A percentile compares a stretch with the other conserved stretches of the same genome.
phyloP scores from a whole-genome alignment of 1,140 invertebrate genomes.

The Belonocnema kinseyi region DNA sequence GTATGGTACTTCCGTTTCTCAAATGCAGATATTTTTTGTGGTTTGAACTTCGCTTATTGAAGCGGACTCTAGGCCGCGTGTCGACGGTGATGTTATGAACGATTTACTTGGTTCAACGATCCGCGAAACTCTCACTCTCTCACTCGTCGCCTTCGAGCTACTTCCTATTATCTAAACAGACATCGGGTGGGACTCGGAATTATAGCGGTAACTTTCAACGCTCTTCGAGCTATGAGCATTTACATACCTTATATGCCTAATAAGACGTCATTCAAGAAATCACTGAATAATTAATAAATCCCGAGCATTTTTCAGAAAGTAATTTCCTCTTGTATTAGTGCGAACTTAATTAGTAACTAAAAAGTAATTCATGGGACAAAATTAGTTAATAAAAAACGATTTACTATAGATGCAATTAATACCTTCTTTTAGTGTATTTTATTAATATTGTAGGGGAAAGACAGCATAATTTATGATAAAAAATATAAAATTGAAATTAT shows the following conservation, averaged over 20 bases:
- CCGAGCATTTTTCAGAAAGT: not conserved
- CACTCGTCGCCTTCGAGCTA: constrained; percentile 48
- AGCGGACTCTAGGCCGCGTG: constrained; percentile 46
- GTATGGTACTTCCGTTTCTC: constrained; percentile 60
- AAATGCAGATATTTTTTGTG: constrained; percentile 47
- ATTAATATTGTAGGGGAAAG: too few species aligned
- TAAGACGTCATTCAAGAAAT: constrained; percentile 11
- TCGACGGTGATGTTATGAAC: constrained; percentile 42
- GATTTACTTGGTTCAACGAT: constrained; percentile 60
- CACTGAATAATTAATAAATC: constrained; percentile 12
- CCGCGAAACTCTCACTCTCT: constrained; percentile 66
- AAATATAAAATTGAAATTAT: too few species aligned
- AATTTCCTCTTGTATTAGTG: not conserved
- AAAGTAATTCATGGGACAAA: not conserved
- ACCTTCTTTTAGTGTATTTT: too few species aligned
- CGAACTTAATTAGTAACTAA: not conserved
- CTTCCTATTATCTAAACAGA: constrained; percentile 60
- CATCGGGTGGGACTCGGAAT: constrained; percentile 46
- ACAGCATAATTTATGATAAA: too few species aligned
- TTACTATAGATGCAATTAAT: too few species aligned
- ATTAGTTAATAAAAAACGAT: not conserved
- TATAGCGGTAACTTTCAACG: constrained; percentile 6
- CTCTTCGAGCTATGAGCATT: not conserved
- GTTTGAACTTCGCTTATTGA: constrained; percentile 42
- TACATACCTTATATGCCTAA: constrained; percentile 5